Evolutionary conservation across 2,888 invertebrate genomes (phyloP), one percentile per base, ranked within the genome.

Genomic region (Graphium colonna): DNA sequence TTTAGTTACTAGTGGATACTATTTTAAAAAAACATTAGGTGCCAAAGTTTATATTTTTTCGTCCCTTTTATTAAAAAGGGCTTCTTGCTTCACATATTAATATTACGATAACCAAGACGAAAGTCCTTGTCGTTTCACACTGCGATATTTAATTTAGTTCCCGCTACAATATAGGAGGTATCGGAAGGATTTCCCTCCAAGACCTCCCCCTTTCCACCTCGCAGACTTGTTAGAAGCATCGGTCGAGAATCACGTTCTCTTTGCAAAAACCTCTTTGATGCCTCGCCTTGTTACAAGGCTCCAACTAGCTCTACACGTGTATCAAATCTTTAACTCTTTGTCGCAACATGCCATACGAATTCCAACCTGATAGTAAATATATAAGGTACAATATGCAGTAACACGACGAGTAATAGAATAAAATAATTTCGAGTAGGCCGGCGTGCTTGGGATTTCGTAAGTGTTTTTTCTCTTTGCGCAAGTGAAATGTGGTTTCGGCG

Each of bases 241-340:
- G 77, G 77, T 71, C 73, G 72, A 73, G 77, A 78, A 80, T 82
- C 83, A 84, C 81, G 82, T 81, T 75, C 81, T 67, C 79, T 79
- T 78, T 80, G 78, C 78, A 78, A 80, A 77, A 75, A 70, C 72
- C 74, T 75, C 79, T 83, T 83, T 83, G 80, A 82, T 73, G 76
- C 75, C 69, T 72, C 69, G 73, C 71, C 73, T 77, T 78, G 77
- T 78, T 77, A 78, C 73, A 65, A 69, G 65, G 70, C 40, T 54
- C 69, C 74, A 77, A 79, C 77, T 77, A 75, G 75, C 66, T 68
- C 72, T 76, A 69, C 68, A 67, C 70, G 68, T 71, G 74, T 76
- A 77, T 73, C 69, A 77, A 73, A 69, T 73, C 70, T 74, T 71
- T 71, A 68, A 65, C 68, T 69, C 69, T 67, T 64, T 68, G 65